phyloP scores from a whole-genome alignment of 2,888 invertebrate species.

The Parapristionchus giblindavisi region DNA sequence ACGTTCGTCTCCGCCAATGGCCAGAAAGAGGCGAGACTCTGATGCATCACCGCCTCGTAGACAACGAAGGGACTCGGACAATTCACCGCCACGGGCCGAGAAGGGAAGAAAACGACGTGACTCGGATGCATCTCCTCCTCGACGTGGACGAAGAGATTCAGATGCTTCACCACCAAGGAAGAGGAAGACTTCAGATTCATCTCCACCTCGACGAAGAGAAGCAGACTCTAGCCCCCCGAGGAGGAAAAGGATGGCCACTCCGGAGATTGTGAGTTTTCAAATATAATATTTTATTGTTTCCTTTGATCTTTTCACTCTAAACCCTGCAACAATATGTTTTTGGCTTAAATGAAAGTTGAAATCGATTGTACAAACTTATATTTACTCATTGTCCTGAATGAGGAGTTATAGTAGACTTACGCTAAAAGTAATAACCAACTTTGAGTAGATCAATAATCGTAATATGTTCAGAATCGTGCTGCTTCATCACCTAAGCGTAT shows the following conservation, averaged over 20 bases:
- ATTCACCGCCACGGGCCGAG: slow-evolving; percentile 33
- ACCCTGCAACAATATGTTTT: no score
- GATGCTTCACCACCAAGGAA: slow-evolving; percentile 23
- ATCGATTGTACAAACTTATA: no score
- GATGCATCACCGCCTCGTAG: slow-evolving; percentile 25
- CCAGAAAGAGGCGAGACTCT: no score
- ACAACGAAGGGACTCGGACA: slow-evolving; percentile 16
- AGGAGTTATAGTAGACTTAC: no score
- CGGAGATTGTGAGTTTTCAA: not conserved
- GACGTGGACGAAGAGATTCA: slow-evolving; percentile 22
- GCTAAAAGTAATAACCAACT: no score
- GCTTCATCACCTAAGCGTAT: slow-evolving; percentile 20
- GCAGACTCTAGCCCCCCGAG: slow-evolving; percentile 16
- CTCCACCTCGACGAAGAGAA: slow-evolving; percentile 19
- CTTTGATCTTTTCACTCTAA: no score
- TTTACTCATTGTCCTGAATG: no score
- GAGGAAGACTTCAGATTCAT: slow-evolving; percentile 16
- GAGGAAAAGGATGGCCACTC: slow-evolving; percentile 10
- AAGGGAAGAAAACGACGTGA: no score
- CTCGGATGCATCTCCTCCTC: slow-evolving; percentile 31
- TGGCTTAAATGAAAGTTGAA: no score
- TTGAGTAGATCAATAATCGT: not conserved
- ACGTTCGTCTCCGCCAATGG: no score
- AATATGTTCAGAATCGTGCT: not conserved
- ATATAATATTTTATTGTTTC: no score